phyloP scores from a whole-genome alignment of 1,140 invertebrate species.

The Drosophila sulfurigaster region DNA sequence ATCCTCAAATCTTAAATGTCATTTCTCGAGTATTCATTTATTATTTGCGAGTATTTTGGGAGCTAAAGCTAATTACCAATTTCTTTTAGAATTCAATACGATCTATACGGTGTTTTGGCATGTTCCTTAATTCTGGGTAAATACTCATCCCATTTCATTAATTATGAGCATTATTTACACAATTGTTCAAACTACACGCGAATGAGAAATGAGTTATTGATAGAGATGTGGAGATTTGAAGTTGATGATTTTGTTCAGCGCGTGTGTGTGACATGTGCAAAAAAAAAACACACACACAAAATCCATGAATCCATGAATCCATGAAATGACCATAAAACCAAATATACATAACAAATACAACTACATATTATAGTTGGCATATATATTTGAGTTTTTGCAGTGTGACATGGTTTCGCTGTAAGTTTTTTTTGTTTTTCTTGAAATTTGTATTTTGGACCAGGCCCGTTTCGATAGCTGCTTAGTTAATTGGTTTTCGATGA shows the following conservation, averaged over 20 bases:
- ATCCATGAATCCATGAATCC: not conserved
- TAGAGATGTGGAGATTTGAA: not conserved
- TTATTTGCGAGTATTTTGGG: constrained; percentile 6
- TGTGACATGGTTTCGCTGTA: constrained; percentile 45
- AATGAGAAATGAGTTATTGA: constrained; percentile 3
- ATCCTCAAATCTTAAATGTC: constrained; percentile 9
- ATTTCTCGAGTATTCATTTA: not conserved
- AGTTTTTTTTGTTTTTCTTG: not conserved
- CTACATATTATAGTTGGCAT: not conserved
- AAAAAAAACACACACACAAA: constrained; percentile 13
- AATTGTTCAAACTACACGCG: constrained; percentile 22
- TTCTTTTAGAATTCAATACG: constrained; percentile 2
- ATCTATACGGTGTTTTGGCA: not conserved
- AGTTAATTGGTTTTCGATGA: constrained; percentile 67
- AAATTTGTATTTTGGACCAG: not conserved
- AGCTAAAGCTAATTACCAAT: constrained; percentile 17
- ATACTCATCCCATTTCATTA: constrained; percentile 26
- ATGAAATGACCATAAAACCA: constrained; percentile 17
- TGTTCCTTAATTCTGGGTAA: constrained; percentile 13
- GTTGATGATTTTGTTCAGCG: constrained; percentile 11
- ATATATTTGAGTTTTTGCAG: not conserved
- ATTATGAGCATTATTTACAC: constrained; percentile 36
- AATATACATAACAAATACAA: not conserved
- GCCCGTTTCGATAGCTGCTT: constrained; percentile 57
- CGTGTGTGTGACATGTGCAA: constrained; percentile 35